Percentiles rank a stretch among this genome's conserved stretches.
Evolutionary conservation across 1,140 invertebrate species (phyloP).

Genomic region (Pachypeltis micranthus): DNA sequence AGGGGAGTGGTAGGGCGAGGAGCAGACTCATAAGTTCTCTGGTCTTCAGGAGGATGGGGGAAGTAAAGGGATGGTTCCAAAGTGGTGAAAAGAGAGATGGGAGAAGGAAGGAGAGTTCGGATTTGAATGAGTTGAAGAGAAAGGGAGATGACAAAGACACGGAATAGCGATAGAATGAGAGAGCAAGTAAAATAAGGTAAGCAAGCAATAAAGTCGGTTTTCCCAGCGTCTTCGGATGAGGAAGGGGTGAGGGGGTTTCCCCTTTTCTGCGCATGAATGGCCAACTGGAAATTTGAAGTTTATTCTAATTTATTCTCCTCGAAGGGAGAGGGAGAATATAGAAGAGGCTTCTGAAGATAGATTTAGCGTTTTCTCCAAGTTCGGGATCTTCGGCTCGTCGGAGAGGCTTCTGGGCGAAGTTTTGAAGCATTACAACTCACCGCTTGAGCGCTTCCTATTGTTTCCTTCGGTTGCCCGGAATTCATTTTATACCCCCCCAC

Average conservation of each 20-base stretch:
- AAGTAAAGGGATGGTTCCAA: background rate
- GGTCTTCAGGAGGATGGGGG: background rate
- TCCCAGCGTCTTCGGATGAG: background rate
- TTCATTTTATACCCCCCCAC: too few species aligned
- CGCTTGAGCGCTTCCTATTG: too few species aligned
- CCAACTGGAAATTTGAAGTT: slow-evolving; percentile 23
- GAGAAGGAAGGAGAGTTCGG: too few species aligned
- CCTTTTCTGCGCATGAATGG: slow-evolving; percentile 22
- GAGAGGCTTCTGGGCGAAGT: too few species aligned
- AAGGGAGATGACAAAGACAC: too few species aligned
- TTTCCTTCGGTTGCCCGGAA: too few species aligned
- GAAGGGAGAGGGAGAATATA: slow-evolving; percentile 14
- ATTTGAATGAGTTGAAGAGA: background rate
- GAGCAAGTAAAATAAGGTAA: background rate
- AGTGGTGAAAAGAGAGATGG: too few species aligned
- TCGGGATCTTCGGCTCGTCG: too few species aligned
- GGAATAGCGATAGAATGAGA: background rate
- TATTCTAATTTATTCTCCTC: slow-evolving; percentile 21
- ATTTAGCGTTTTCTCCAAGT: slow-evolving; percentile 34
- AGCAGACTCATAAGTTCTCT: slow-evolving; percentile 2
- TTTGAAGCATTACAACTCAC: too few species aligned
- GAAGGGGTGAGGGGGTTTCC: too few species aligned
- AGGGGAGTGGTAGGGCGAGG: background rate
- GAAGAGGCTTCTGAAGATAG: background rate
- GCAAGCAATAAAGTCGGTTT: slow-evolving; percentile 21